Evolutionary conservation across 2,113 vertebrate species (phyloP).

Genomic region (Urocolius indicus): DNA sequence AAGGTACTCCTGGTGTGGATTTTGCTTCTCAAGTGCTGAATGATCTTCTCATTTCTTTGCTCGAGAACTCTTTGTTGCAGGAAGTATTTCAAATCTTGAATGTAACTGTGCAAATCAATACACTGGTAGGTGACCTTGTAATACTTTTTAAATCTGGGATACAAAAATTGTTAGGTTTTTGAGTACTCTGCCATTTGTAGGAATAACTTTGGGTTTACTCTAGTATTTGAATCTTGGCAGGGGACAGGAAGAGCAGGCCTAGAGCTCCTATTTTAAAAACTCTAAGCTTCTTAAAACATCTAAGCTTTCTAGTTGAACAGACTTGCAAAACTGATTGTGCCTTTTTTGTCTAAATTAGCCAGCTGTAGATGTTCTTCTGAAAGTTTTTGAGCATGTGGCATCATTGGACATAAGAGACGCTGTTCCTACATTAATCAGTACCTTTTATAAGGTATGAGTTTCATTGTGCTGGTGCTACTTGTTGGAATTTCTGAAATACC

Average conservation of each 20-base stretch:
- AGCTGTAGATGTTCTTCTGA: conserved; percentile 79
- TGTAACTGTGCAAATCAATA: conserved; percentile 75
- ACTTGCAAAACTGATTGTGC: conserved; percentile 33
- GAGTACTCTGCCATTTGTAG: neutral
- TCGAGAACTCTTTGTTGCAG: conserved; percentile 77
- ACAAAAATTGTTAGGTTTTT: neutral
- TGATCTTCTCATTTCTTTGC: conserved; percentile 82
- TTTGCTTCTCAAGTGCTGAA: conserved; percentile 81
- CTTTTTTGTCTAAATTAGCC: conserved; percentile 79
- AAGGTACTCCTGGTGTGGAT: conserved; percentile 77
- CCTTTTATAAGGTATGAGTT: conserved; percentile 84
- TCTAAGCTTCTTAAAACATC: neutral
- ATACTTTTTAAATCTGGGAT: neutral
- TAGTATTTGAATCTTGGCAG: neutral
- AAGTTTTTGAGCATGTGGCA: conserved; percentile 84
- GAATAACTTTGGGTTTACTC: neutral
- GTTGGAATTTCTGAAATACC: neutral
- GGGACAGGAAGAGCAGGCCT: neutral
- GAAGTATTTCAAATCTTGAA: conserved; percentile 84
- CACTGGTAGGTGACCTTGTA: conserved; percentile 80
- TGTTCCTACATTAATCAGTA: conserved; percentile 81
- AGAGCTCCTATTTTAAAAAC: neutral
- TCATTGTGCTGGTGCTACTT: neutral
- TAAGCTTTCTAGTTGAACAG: neutral
- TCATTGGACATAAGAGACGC: conserved; percentile 73